Evolutionary conservation across 2,113 vertebrate genomes (phyloP), one percentile per base, ranked within the genome.

Genomic region (Callithrix jacchus): DNA sequence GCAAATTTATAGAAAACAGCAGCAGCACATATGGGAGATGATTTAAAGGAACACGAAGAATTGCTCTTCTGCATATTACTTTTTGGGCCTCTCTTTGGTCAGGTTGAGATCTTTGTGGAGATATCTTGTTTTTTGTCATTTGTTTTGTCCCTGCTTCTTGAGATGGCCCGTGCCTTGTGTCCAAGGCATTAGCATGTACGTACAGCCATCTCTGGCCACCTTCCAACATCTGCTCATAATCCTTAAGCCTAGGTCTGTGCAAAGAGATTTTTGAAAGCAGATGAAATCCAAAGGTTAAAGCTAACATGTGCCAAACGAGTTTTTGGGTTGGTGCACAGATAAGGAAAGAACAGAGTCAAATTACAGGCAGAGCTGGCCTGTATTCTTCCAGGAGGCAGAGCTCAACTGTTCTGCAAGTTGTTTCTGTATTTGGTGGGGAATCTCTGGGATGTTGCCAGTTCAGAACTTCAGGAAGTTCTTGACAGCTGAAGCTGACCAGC

Each of bases 231-330:
- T 0, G 17, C 4, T 94, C 35, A 30, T 80, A 80, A 74, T 47
- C 47, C 13, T 54, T 32, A 80, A 45, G 45, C 77, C 52, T 81
- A 18, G 37, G 37, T 73, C 37, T 77, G 23, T 56, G 20, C 45
- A 89, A 45, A 94, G 61, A 87, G 35, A 85, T 81, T 81, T 91
- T 61, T n/a, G 49, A 91, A 92, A 91, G 54, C 0, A 0, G 94
- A 49, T 6, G 21, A 45, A 91, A 52, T 6, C 25, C 61, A 88
- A 81, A 88, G 58, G 30, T 84, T 90, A 94, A 89, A 82, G 37
- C n/a, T 79, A 61, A 89, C 20, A 6, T 90, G 54, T 18, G 0
- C 54, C 79, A 3, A 45, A 93, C 18, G 21, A 94, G 20, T 56
- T 68, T 87, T 68, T 85, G 42, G 87, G 25, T 27, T 68, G 30